These are phyloP conservation scores for Teleopsis dalmanni DNA, from an alignment of 1,140 invertebrate species.

Conservation along the genomic window DNA sequence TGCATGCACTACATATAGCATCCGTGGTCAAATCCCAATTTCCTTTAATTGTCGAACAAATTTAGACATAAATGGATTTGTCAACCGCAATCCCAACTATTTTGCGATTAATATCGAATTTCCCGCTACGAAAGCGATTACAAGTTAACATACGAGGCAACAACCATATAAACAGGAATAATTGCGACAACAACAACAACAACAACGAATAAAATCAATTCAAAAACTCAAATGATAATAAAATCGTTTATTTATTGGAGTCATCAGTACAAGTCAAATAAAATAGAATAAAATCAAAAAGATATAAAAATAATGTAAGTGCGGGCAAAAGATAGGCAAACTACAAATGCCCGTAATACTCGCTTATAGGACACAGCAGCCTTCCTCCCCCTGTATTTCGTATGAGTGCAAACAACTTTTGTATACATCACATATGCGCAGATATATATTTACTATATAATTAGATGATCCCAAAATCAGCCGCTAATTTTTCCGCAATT, in stretches of 20 bases:
- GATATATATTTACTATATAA: constrained; percentile 19
- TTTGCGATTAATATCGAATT: constrained; percentile 4
- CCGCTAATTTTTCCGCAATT: constrained; percentile 47
- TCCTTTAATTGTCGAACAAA: too few relatives aligned
- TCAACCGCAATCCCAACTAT: too few relatives aligned
- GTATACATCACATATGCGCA: constrained; percentile 1
- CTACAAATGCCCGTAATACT: too few relatives aligned
- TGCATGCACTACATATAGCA: too few relatives aligned
- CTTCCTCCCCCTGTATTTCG: too few relatives aligned
- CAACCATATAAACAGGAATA: neutral
- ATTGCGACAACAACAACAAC: neutral
- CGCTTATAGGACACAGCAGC: too few relatives aligned
- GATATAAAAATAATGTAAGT: neutral
- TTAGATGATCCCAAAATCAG: constrained; percentile 46
- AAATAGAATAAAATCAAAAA: neutral
- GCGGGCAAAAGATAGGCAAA: neutral
- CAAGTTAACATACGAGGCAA: neutral
- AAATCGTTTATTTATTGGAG: constrained; percentile 6
- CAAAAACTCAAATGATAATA: constrained; percentile 8
- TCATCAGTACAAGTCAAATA: neutral
- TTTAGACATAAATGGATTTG: too few relatives aligned
- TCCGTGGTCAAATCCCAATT: too few relatives aligned
- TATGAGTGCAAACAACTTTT: constrained; percentile 5
- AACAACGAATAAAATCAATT: constrained; percentile 5
- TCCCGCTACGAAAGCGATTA: neutral